Evolutionary conservation across 1,140 invertebrate species (phyloP).

Genomic region (Heliconius melpomene): DNA sequence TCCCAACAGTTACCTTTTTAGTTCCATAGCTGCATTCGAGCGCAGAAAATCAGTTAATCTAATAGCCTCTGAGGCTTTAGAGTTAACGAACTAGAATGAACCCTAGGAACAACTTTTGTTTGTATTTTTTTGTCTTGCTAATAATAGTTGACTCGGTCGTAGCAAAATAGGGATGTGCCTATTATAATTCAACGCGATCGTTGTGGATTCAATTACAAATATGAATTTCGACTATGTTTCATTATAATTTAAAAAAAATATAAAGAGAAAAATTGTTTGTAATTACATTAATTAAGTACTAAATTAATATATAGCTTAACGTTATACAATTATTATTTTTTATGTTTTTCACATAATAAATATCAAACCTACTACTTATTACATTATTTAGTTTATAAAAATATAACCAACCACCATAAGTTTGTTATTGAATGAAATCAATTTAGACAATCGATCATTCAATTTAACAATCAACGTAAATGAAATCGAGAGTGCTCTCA

Average conservation of each 20-base stretch:
- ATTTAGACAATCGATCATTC: constrained; percentile 39
- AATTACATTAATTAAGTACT: not conserved
- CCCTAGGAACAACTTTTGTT: not conserved
- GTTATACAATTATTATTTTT: too few relatives aligned
- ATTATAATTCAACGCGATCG: not conserved
- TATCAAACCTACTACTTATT: not conserved
- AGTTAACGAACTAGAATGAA: constrained; percentile 29
- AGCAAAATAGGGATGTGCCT: not conserved
- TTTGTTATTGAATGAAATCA: constrained; percentile 14
- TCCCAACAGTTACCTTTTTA: constrained; percentile 32
- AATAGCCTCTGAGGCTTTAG: constrained; percentile 23
- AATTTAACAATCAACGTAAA: constrained; percentile 34
- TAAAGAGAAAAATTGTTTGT: too few relatives aligned
- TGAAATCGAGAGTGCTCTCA: constrained; percentile 40
- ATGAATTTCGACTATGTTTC: not conserved
- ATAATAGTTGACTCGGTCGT: not conserved
- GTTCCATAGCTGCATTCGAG: constrained; percentile 20
- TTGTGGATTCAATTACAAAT: not conserved
- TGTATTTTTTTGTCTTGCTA: not conserved
- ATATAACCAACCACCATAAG: not conserved
- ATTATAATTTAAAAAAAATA: not conserved
- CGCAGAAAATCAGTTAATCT: constrained; percentile 28
- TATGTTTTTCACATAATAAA: too few relatives aligned
- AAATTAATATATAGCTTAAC: too few relatives aligned
- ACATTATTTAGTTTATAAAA: not conserved